phyloP scores from a whole-genome alignment of 1,140 invertebrate genomes.

The Plutomurus gul region DNA sequence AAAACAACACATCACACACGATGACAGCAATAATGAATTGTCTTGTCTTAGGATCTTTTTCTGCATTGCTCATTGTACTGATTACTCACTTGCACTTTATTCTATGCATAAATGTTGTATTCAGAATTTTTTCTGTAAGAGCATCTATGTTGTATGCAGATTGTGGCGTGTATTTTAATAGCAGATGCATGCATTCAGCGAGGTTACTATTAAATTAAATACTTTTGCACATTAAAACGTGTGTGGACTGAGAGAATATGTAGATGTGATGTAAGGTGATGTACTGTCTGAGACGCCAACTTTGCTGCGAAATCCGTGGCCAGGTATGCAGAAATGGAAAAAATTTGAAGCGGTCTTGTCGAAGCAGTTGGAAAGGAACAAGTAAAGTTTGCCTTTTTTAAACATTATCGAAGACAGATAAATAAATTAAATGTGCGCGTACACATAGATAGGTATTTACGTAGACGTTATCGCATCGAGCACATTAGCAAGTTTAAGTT shows the following conservation, averaged over 20 bases:
- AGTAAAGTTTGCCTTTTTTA: slow-evolving; percentile 17
- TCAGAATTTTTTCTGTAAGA: background rate
- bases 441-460: background rate
- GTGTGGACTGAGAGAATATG: background rate
- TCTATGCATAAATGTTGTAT: background rate
- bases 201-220: slow-evolving; percentile 10
- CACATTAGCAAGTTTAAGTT: too few relatives aligned
- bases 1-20: slow-evolving; percentile 22
- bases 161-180: background rate
- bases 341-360: background rate
- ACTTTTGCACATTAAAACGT: background rate
- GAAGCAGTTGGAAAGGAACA: background rate
- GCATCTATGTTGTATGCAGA: background rate
- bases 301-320: too few relatives aligned
- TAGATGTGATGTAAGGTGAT: background rate
- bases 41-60: background rate
- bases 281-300: too few relatives aligned
- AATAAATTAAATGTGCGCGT: slow-evolving; percentile 24
- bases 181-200: background rate
- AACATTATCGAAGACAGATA: slow-evolving; percentile 13
- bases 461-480: too few relatives aligned
- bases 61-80: background rate
- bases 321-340: background rate
- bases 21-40: slow-evolving; percentile 18
- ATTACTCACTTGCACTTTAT: background rate